These are phyloP conservation scores for Acrocephalus scirpaceus DNA, from an alignment of 2,797 vertebrate species.

Conservation along the genomic window DNA sequence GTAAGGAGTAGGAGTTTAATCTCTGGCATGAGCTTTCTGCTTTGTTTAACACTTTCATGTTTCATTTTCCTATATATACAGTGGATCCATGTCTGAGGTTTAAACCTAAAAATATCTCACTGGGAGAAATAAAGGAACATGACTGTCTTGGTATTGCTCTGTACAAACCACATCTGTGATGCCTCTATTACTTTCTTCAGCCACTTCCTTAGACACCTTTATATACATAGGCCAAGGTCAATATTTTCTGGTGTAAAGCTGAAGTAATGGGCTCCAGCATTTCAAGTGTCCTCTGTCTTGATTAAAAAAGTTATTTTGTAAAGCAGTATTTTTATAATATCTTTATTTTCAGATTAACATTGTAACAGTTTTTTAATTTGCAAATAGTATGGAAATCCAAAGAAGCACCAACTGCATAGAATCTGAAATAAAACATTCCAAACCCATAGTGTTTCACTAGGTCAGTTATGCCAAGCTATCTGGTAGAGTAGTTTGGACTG, in stretches of 20 bases:
- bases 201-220: background rate
- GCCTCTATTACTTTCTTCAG: background rate
- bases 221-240: background rate
- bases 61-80: background rate
- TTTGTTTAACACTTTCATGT: background rate
- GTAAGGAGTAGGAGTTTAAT: background rate
- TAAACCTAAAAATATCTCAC: constrained; percentile 5
- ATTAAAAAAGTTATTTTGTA: background rate
- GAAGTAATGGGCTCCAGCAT: background rate
- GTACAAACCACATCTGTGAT: background rate
- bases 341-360: background rate
- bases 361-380: background rate
- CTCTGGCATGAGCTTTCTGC: background rate
- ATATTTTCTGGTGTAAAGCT: background rate
- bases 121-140: background rate
- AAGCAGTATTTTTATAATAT: background rate
- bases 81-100: background rate
- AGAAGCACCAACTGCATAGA: background rate
- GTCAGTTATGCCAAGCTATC: background rate
- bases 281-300: background rate
- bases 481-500: background rate
- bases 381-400: background rate
- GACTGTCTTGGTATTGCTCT: background rate
- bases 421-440: background rate
- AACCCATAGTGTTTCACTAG: background rate